Evolutionary conservation across 1,140 invertebrate species (phyloP).

Genomic region (Drosophila oshimai): DNA sequence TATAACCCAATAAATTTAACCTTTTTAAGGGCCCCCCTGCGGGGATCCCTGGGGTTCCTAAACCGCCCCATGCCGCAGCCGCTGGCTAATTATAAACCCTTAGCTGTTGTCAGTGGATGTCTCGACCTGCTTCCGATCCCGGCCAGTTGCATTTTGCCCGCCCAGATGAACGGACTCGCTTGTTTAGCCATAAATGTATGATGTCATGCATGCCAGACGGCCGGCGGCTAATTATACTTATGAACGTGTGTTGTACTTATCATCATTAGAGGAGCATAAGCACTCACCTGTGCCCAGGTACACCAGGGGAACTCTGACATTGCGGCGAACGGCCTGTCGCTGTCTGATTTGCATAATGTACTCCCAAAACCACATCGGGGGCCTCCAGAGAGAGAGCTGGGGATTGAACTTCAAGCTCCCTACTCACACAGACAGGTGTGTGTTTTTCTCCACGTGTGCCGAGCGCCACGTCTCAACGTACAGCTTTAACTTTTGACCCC

Average conservation of each 20-base stretch:
- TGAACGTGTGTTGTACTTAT: conserved; percentile 7
- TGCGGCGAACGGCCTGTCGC: conserved; percentile 43
- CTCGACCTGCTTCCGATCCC: conserved; percentile 49
- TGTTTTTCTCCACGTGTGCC: conserved; percentile 56
- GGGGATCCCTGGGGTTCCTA: conserved; percentile 21
- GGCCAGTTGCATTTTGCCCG: conserved; percentile 54
- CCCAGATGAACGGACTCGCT: conserved; percentile 15
- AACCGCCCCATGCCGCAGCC: conserved; percentile 7
- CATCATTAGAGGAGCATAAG: background rate
- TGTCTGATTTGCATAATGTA: conserved; percentile 69
- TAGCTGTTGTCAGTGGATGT: conserved; percentile 68
- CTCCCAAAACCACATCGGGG: conserved; percentile 70
- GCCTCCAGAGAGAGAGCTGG: conserved; percentile 18
- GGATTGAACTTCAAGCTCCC: conserved; percentile 1
- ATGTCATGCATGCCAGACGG: conserved; percentile 40
- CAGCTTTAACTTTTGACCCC: conserved; percentile 30
- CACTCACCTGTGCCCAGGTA: conserved; percentile 70
- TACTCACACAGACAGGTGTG: conserved; percentile 2
- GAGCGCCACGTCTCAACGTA: conserved; percentile 60
- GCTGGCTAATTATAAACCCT: conserved; percentile 68
- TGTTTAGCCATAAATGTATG: conserved; percentile 29
- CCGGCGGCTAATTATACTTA: conserved; percentile 26
- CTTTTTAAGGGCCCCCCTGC: background rate
- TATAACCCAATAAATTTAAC: background rate
- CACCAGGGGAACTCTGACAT: conserved; percentile 62